These are phyloP conservation scores for Beaufortia kweichowensis DNA, from an alignment of 2,113 vertebrate genomes.

Conservation along the genomic window DNA sequence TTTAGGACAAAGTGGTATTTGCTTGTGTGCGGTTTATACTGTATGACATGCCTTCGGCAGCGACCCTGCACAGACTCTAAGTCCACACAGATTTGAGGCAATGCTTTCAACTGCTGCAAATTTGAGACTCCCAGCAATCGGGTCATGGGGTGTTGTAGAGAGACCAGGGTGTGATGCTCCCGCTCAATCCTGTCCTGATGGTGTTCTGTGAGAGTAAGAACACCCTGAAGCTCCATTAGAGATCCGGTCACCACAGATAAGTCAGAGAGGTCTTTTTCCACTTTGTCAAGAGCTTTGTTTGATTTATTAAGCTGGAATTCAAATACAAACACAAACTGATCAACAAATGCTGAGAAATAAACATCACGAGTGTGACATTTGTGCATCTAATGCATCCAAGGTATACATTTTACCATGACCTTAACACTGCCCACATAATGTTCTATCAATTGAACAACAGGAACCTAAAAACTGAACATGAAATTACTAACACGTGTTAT, in stretches of 20 bases:
- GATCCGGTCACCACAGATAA: constrained; percentile 67
- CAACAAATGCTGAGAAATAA: neutral
- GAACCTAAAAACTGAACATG: neutral
- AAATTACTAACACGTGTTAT: constrained; percentile 78
- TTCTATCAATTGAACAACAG: too few relatives aligned
- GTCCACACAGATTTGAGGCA: constrained; percentile 68
- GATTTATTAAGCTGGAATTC: constrained; percentile 81
- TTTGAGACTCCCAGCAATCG: constrained; percentile 66
- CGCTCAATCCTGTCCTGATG: constrained; percentile 74
- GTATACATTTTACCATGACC: too few relatives aligned
- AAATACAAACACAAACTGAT: neutral
- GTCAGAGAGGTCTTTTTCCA: constrained; percentile 81
- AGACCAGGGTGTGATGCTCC: constrained; percentile 74
- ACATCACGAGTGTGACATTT: neutral
- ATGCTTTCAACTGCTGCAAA: constrained; percentile 40
- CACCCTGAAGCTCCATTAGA: constrained; percentile 72
- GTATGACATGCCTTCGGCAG: constrained; percentile 75
- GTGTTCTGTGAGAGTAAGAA: constrained; percentile 66
- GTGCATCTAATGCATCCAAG: neutral
- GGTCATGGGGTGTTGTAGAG: constrained; percentile 75
- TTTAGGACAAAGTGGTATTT: neutral
- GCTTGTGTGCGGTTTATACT: neutral
- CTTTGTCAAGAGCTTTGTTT: constrained; percentile 78
- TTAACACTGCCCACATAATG: too few relatives aligned
- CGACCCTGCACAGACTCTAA: constrained; percentile 80